Percentiles rank a stretch among this genome's conserved stretches.
These are phyloP conservation scores for Pinna nobilis DNA, from an alignment of 1,140 invertebrate genomes.

Conservation along the genomic window DNA sequence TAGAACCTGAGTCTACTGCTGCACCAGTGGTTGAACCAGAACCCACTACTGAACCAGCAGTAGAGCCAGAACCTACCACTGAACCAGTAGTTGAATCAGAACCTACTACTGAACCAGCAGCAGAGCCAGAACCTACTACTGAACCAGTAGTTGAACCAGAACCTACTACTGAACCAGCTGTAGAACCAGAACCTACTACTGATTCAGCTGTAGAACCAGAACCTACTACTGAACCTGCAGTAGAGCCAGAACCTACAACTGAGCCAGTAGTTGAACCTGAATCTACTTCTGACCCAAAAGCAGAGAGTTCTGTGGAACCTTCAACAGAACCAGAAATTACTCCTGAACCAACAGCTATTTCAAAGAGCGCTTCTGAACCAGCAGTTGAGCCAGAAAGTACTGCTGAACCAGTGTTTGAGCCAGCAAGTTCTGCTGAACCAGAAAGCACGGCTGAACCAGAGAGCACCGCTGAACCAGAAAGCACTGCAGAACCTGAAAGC, in stretches of 20 bases:
- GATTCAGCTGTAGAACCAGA: not conserved
- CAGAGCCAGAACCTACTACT: constrained; percentile 25
- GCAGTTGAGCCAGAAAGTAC: not conserved
- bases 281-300: constrained; percentile 2
- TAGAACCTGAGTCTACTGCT: constrained; percentile 15
- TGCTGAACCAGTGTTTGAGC: not conserved
- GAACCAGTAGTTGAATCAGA: constrained; percentile 11
- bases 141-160: constrained; percentile 8
- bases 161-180: not conserved
- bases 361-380: not conserved
- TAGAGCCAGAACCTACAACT: constrained; percentile 9
- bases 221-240: not conserved
- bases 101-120: constrained; percentile 17
- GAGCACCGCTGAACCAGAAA: not conserved
- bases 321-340: not conserved
- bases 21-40: not conserved
- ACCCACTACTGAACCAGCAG: constrained; percentile 14
- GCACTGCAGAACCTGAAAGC: not conserved
- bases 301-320: not conserved
- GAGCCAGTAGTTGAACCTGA: constrained; percentile 1
- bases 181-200: constrained; percentile 16
- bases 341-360: not conserved
- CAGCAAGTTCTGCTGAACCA: not conserved
- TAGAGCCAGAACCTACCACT: not conserved
- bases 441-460: not conserved